These are phyloP conservation scores for Paradoxurus hermaphroditus DNA, from an alignment of 2,113 vertebrate genomes.

Conservation along the genomic window DNA sequence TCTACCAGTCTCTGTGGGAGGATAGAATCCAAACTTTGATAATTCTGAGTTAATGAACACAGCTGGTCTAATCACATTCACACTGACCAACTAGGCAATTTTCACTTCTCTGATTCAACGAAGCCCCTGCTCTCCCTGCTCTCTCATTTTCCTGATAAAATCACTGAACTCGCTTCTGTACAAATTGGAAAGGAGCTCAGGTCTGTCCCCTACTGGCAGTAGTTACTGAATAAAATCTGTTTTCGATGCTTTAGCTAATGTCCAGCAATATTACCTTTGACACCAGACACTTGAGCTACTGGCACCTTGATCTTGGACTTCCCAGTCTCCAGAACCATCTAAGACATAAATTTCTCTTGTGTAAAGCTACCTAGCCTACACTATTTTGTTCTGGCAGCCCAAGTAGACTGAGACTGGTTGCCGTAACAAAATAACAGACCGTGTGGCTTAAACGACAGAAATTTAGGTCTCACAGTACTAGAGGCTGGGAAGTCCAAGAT, in stretches of 20 bases:
- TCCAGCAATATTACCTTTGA: background rate
- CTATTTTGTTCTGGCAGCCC: conserved; percentile 1
- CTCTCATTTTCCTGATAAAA: background rate
- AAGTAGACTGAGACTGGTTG: background rate
- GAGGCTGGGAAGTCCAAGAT: background rate
- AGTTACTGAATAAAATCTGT: background rate
- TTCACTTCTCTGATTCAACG: background rate
- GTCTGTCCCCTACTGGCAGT: background rate
- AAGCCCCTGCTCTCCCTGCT: background rate
- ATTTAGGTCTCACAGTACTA: background rate
- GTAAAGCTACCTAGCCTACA: background rate
- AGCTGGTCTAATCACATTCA: background rate
- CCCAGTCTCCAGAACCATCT: background rate
- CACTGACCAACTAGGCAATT: background rate
- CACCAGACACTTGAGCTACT: background rate
- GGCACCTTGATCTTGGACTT: conserved; percentile 4
- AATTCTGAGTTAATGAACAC: background rate
- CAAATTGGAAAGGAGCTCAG: background rate
- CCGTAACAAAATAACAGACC: background rate
- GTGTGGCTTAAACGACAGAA: background rate
- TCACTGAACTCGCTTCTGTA: background rate
- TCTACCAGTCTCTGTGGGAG: background rate
- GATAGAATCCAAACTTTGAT: background rate
- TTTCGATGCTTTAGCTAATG: background rate
- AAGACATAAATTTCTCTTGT: background rate